Base-by-base conservation (phyloP, 2,113 vertebrate species). In the Fulmarus glacialis region DNA sequence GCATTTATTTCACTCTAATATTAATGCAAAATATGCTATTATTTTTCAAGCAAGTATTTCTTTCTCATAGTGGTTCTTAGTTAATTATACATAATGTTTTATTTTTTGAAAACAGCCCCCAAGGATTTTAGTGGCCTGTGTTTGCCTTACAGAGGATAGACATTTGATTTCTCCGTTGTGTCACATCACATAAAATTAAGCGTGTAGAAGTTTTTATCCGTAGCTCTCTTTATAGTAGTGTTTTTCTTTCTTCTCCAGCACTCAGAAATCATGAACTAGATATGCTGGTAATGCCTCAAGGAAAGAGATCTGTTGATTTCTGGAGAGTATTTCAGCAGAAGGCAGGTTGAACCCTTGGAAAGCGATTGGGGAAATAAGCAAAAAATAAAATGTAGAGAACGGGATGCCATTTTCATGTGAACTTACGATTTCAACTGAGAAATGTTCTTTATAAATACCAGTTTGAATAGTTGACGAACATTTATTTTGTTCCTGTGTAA, bases 401-500 rank as follows among this genome's bases (percentile, higher is more conserved):
- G 30, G 70, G 56, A 8, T 52, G 22, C 42, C 12, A 7, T 56
- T 38, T 74, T 32, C 45, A 3, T 6, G 36, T 11, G 42, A 15
- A 6, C 9, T 85, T 82, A 5, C 12, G 64, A 17, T 90, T n/a
- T 47, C 19, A 10, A 6, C 5, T 5, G 6, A 15, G 62, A 23
- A 26, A 3, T 2, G 52, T 5, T 17, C n/a, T 24, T 27, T 30
- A 0, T 5, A 4, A 26, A 2, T 2, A 5, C 20, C 32, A 0
- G 0, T 34, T 8, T 7, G 47, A 5, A 5, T 6, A 8, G 67
- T 24, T 27, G 5, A 3, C 12, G 30, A 14, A 5, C 22, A 4
- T 29, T 23, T 5, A 0, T n/a, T 8, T 23, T 1, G 32, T 3
- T 15, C 6, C 48, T 0, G 48, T 2, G 60, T 10, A 1, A 12